Percentiles rank a stretch among this genome's conserved stretches.
phyloP scores from a whole-genome alignment of 1,140 invertebrate species.

The Eriosoma lanigerum region DNA sequence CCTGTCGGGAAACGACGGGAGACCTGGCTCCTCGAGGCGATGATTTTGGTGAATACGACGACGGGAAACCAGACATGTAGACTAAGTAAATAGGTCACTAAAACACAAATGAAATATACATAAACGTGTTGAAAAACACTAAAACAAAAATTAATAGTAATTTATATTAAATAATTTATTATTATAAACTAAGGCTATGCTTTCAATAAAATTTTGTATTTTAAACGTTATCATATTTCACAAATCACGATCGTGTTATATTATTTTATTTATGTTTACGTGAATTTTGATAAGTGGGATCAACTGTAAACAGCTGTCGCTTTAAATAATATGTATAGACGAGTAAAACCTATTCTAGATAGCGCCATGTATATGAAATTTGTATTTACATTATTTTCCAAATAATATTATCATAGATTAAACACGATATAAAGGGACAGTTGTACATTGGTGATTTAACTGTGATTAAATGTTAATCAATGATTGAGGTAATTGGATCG shows the following conservation, averaged over 20 bases:
- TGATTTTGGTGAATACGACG: slow-evolving; percentile 84
- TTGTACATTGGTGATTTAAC: no score
- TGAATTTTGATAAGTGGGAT: slow-evolving; percentile 28
- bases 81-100: background rate
- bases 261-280: slow-evolving; percentile 28
- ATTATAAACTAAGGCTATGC: no score
- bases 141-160: background rate
- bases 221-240: slow-evolving; percentile 36
- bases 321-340: background rate
- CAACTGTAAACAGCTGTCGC: slow-evolving; percentile 13
- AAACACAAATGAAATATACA: background rate
- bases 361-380: background rate
- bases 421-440: no score
- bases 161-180: background rate
- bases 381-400: no score
- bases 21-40: slow-evolving; percentile 89
- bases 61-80: slow-evolving; percentile 50
- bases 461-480: no score
- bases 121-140: background rate
- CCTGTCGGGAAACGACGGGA: slow-evolving; percentile 88
- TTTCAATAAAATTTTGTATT: background rate
- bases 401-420: no score
- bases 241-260: background rate
- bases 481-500: no score
- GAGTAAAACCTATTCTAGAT: background rate